Base-by-base conservation (phyloP, 2,888 invertebrate genomes). In the Bhutanitis thaidina region DNA sequence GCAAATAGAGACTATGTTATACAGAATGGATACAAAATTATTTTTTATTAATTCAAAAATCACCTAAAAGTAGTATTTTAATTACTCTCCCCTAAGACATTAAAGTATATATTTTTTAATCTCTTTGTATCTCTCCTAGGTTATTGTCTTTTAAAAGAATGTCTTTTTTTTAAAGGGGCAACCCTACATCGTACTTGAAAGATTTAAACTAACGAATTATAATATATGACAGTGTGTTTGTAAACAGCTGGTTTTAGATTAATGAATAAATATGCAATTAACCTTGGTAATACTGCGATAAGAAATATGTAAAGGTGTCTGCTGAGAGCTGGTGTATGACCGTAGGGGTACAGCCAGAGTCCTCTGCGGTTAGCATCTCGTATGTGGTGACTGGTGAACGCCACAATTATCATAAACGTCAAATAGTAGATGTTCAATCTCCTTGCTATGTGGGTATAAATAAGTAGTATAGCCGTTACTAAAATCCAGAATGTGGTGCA, bases 301-400 rank as follows among this genome's bases (percentile, higher is more conserved):
- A 77, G 43, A n/a, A 63, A 40, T 3, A 79, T 34, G 59, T 87
- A 88, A 0, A 80, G 1, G 60, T 58, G 60, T 15, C 64, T 80
- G 15, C 65, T 67, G 41, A 88, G 57, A 0, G 83, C 62, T 0
- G 64, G 59, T 0, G 86, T 80, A 25, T 77, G 72, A 0, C 86
- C 86, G 3, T 69, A 79, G 0, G 88, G 88, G 39, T 71, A 84
- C 0, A 86, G 0, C 86, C 87, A 88, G 0, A 88, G 20, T 0
- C 88, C 88, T 43, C 88, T 56, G 1, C 86, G 54, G 27, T 84
- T 83, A 0, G 62, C 84, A 37, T 88, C 88, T 34, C 88, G 43
- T 0, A 88, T 54, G 38, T 87, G 88, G 49, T 88, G 88, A 1
- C 78, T 82, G 0, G 70, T 62, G 25, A 65, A 85, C 0, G 85